Evolutionary conservation across 2,888 invertebrate species (phyloP).

Genomic region (Chaitophorus viminalis): DNA sequence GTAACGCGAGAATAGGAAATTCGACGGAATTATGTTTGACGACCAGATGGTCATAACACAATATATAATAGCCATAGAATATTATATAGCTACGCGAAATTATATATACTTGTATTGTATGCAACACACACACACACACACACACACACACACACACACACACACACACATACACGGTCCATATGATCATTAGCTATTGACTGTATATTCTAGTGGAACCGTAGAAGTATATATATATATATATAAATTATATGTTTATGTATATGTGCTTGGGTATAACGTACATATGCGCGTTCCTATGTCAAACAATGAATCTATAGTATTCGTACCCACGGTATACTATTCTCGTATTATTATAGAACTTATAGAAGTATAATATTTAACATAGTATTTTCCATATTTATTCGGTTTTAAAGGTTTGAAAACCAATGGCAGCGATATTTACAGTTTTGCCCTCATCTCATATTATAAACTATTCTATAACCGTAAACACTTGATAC

Average conservation of each 20-base stretch:
- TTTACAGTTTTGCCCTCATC: no score
- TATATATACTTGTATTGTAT: not conserved
- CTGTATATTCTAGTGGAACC: not conserved
- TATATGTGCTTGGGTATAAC: no score
- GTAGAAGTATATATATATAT: no score
- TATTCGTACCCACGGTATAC: not conserved
- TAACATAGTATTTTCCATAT: not conserved
- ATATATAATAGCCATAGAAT: slow-evolving; percentile 1
- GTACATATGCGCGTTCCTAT: not conserved
- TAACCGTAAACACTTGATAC: not conserved
- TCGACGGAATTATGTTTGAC: slow-evolving; percentile 12
- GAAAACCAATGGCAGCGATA: not conserved
- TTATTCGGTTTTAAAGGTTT: not conserved
- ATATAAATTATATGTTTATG: not conserved
- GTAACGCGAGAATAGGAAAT: not conserved
- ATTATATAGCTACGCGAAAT: not conserved
- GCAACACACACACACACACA: not conserved
- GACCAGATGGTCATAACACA: slow-evolving; percentile 17
- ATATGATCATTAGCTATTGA: not conserved
- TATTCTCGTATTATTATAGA: no score
- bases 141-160: not conserved
- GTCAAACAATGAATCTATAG: not conserved
- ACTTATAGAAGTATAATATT: not conserved
- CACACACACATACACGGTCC: not conserved
- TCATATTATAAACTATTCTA: not conserved